Base-by-base conservation (phyloP, 2,888 invertebrate genomes). In the Microctonus hyperodae region DNA sequence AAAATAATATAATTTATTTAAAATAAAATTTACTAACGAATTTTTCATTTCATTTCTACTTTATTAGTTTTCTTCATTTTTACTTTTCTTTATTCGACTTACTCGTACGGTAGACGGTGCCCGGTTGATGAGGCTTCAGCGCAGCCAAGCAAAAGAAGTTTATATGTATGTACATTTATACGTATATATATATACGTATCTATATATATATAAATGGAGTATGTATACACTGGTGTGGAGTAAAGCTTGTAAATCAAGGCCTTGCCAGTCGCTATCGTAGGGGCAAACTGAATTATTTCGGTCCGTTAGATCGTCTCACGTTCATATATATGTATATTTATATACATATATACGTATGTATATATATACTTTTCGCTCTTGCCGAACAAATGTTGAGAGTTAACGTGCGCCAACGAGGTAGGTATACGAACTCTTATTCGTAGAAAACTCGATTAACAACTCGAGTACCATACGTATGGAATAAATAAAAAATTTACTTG, bases 261-360 rank as follows among this genome's bases (percentile, higher is more conserved):
- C 57, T 62, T 33, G 31, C 56, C 37, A 58, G 64, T 53, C 64
- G 70, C 69, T 66, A 62, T 70, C 58, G 62, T 60, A 61, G 60
- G 55, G 69, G 70, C 66, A 73, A 73, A 73, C 70, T 70, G 71
- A 75, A 75, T 73, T 71, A 73, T 73, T 61, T 64, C 71, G 69
- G 69, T 71, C 72, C 73, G 70, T 73, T 73, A 70, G 72, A 70
- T 68, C 70, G 61, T 69, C 16, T 72, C 65, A 22, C 48, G 61
- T n/a, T n/a, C n/a, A n/a, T n/a, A n/a, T n/a, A n/a, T n/a, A n/a
- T n/a, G n/a, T n/a, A n/a, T n/a, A n/a, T n/a, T n/a, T n/a, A n/a
- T n/a, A n/a, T n/a, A n/a, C n/a, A n/a, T n/a, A n/a, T n/a, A n/a
- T n/a, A n/a, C n/a, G n/a, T n/a, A n/a, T n/a, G n/a, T n/a, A n/a